Conservation (phyloP, 2,797 vertebrate genomes). For the Agapornis canus region DNA sequence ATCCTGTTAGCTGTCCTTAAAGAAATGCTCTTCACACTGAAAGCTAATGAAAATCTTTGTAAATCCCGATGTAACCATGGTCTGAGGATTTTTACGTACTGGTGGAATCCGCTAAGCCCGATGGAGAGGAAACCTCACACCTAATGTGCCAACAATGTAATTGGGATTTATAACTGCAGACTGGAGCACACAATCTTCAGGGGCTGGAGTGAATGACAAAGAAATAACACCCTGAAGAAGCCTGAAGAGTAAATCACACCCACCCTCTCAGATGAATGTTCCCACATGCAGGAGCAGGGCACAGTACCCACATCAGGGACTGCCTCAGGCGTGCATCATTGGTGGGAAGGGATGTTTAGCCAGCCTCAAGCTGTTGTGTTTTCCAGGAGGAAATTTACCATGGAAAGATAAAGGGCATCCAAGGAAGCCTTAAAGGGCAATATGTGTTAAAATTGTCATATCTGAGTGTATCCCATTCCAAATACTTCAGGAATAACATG, state of each 20-base stretch:
- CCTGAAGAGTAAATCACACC: background rate
- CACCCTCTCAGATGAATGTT: background rate
- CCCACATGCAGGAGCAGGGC: background rate
- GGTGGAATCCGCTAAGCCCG: background rate
- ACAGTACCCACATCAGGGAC: accelerated
- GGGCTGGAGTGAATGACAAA: background rate
- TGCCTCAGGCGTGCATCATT: accelerated
- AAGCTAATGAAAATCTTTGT: background rate
- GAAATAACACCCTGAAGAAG: background rate
- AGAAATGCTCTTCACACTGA: background rate
- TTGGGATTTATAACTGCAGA: background rate
- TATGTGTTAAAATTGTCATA: background rate
- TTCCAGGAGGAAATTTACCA: background rate
- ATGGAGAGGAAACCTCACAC: background rate
- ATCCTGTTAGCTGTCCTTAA: background rate
- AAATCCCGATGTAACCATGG: background rate
- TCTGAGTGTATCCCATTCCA: background rate
- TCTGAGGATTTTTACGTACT: background rate
- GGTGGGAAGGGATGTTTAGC: background rate
- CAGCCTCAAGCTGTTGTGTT: background rate
- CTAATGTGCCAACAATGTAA: background rate
- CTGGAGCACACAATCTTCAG: background rate
- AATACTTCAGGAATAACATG: background rate
- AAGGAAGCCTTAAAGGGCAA: background rate
- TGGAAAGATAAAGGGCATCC: background rate